phyloP scores from a whole-genome alignment of 1,140 invertebrate genomes.

The Polyergus mexicanus region DNA sequence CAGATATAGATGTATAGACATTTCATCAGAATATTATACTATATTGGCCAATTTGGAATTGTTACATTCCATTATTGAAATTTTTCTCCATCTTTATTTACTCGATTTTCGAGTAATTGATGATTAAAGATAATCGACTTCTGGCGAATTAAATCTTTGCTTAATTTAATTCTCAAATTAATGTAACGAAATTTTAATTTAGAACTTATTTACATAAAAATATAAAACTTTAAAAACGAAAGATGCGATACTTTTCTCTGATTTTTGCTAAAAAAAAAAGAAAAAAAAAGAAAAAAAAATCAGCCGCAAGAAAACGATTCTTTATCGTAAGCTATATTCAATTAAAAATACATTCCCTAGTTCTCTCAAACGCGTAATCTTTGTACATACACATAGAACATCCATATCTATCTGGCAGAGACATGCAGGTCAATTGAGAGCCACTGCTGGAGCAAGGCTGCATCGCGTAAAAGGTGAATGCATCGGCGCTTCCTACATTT shows the following conservation, averaged over 20 bases:
- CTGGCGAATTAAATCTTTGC: neutral
- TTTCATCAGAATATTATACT: too few relatives aligned
- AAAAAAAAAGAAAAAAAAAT: too few relatives aligned
- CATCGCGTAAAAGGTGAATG: conserved; percentile 84
- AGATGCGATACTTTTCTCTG: neutral
- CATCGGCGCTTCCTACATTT: conserved; percentile 85
- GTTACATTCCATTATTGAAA: neutral
- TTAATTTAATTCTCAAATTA: neutral
- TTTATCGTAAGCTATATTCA: neutral
- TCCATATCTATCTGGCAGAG: neutral
- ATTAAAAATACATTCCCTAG: neutral
- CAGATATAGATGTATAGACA: too few relatives aligned
- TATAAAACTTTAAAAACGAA: neutral
- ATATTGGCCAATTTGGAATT: neutral
- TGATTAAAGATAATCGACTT: neutral
- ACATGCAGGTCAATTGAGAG: conserved; percentile 70
- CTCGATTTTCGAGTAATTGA: neutral
- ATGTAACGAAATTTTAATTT: neutral
- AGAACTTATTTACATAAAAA: neutral
- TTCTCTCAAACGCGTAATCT: neutral
- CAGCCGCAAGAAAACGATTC: neutral
- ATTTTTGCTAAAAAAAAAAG: neutral
- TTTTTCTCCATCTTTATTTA: neutral
- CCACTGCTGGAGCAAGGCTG: conserved; percentile 82
- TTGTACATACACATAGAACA: neutral